phyloP scores from a whole-genome alignment of 2,888 invertebrate species.

The Petrolisthes cinctipes region DNA sequence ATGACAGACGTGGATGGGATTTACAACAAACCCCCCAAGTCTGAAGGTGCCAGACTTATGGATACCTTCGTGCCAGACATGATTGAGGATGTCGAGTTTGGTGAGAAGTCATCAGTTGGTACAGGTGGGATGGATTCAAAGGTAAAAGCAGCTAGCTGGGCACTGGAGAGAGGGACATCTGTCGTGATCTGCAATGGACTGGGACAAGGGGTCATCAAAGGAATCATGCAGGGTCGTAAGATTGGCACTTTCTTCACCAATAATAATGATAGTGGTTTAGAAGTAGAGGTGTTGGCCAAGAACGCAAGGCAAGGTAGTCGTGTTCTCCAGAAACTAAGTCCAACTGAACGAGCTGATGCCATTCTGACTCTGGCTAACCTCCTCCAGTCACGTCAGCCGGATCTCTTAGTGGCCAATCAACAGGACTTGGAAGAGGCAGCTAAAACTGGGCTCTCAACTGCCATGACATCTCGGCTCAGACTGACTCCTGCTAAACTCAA shows the following conservation, averaged over 20 bases:
- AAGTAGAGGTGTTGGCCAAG: slow-evolving; percentile 93
- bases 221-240: slow-evolving; percentile 91
- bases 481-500: slow-evolving; percentile 87
- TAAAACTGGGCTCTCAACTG: slow-evolving; percentile 82
- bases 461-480: slow-evolving; percentile 86
- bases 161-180: slow-evolving; percentile 92
- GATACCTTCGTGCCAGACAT: slow-evolving; percentile 91
- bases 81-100: slow-evolving; percentile 83
- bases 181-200: slow-evolving; percentile 98
- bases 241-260: slow-evolving; percentile 96
- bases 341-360: slow-evolving; percentile 86
- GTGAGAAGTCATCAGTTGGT: slow-evolving; percentile 92
- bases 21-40: slow-evolving; percentile 94
- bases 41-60: slow-evolving; percentile 92
- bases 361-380: slow-evolving; percentile 90
- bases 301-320: slow-evolving; percentile 94
- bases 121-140: slow-evolving; percentile 99
- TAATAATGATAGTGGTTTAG: slow-evolving; percentile 75
- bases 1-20: slow-evolving; percentile 99
- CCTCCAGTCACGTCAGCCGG: slow-evolving; percentile 82
- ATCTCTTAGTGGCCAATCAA: slow-evolving; percentile 89
- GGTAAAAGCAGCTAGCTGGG: slow-evolving; percentile 90
- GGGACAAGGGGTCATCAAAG: slow-evolving; percentile 92
- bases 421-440: slow-evolving; percentile 88
- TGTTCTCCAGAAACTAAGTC: slow-evolving; percentile 81